Evolutionary conservation across 2,113 vertebrate genomes (phyloP).

Genomic region (Apteryx owenii): DNA sequence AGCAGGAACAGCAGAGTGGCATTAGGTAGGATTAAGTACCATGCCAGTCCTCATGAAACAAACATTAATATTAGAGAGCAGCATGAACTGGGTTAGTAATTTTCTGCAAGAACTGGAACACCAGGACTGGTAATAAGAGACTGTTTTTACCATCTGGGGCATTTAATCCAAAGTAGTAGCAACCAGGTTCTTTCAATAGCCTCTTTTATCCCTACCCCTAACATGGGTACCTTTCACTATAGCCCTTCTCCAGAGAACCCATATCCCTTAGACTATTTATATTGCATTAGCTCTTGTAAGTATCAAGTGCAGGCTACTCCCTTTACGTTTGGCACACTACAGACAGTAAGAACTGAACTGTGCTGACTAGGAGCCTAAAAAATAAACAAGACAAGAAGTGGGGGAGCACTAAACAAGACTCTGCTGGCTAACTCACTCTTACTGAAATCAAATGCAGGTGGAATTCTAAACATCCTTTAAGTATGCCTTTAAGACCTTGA

Average conservation of each 20-base stretch:
- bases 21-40: background rate
- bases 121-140: background rate
- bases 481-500: background rate
- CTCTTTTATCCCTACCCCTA: background rate
- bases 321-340: background rate
- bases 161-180: background rate
- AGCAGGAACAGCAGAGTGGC: background rate
- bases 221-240: background rate
- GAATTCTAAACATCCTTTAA: background rate
- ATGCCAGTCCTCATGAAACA: background rate
- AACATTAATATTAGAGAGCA: background rate
- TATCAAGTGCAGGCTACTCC: background rate
- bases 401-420: background rate
- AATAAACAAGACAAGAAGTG: background rate
- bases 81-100: background rate
- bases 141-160: background rate
- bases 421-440: background rate
- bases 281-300: background rate
- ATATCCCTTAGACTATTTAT: background rate
- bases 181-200: background rate
- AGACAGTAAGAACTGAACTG: background rate
- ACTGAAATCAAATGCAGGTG: background rate
- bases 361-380: background rate
- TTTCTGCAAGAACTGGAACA: background rate
- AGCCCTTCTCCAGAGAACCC: background rate